phyloP scores from a whole-genome alignment of 2,113 vertebrate genomes.

The Acanthochromis polyacanthus region DNA sequence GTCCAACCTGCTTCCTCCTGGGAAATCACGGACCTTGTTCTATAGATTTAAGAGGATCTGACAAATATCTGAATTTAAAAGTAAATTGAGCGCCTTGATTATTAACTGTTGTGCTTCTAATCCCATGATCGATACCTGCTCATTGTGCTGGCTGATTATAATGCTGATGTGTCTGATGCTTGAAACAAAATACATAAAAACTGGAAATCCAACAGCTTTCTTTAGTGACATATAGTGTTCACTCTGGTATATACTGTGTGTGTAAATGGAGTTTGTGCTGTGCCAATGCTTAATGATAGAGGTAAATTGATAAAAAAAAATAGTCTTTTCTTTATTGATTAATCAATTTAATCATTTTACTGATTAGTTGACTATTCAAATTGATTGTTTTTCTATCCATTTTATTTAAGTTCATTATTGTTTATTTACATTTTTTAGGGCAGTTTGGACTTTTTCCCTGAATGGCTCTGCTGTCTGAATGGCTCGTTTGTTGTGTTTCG shows the following conservation, averaged over 20 bases:
- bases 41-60: neutral
- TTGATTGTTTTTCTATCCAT: too few relatives aligned
- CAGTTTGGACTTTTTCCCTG: too few relatives aligned
- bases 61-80: neutral
- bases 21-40: constrained; percentile 1
- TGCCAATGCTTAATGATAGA: too few relatives aligned
- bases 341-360: too few relatives aligned
- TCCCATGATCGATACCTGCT: neutral
- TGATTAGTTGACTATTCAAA: too few relatives aligned
- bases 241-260: neutral
- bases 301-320: too few relatives aligned
- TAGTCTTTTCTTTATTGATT: too few relatives aligned
- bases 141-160: neutral
- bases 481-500: too few relatives aligned
- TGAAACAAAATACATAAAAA: neutral
- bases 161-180: neutral
- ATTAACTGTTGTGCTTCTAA: neutral
- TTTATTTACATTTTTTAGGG: too few relatives aligned
- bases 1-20: neutral
- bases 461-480: too few relatives aligned
- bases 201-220: neutral
- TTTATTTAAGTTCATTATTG: too few relatives aligned
- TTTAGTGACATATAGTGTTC: neutral
- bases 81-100: constrained; percentile 2
- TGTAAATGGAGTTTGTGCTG: neutral